Percentiles rank a stretch among this genome's conserved stretches.
Evolutionary conservation across 1,140 invertebrate genomes (phyloP).

Genomic region (Platyscapa corneri): DNA sequence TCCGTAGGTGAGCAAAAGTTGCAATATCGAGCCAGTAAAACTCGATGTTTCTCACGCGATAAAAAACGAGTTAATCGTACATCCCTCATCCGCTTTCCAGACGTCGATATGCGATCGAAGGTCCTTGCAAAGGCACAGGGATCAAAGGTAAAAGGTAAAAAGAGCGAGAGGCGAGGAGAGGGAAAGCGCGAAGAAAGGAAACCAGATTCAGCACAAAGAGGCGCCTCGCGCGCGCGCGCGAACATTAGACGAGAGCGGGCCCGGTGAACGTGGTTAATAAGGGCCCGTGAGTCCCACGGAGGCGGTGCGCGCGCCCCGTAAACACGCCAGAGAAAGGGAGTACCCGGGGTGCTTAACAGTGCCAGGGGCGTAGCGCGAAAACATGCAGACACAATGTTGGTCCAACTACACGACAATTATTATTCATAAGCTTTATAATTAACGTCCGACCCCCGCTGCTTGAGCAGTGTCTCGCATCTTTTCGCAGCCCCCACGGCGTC

Average conservation of each 20-base stretch:
- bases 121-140: neutral
- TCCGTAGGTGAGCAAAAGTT: neutral
- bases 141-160: neutral
- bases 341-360: conserved; percentile 64
- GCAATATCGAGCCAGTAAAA: neutral
- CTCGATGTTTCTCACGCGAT: conserved; percentile 51
- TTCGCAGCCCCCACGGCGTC: conserved; percentile 36
- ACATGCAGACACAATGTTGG: conserved; percentile 69
- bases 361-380: conserved; percentile 67
- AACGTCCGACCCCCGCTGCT: conserved; percentile 60
- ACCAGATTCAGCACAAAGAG: conserved; percentile 25
- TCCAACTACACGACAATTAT: conserved; percentile 72
- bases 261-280: neutral
- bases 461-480: conserved; percentile 54
- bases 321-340: conserved; percentile 22
- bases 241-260: neutral
- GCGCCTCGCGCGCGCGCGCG: neutral
- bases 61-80: conserved; percentile 22
- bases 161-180: conserved; percentile 16
- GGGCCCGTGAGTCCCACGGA: conserved; percentile 25
- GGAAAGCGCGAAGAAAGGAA: conserved; percentile 28
- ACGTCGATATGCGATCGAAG: conserved; percentile 14
- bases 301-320: neutral
- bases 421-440: conserved; percentile 72
- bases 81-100: neutral